A percentile compares a stretch with the other conserved stretches of the same genome.
These are phyloP conservation scores for Otus sunia DNA, from an alignment of 2,113 vertebrate species.

Conservation along the genomic window DNA sequence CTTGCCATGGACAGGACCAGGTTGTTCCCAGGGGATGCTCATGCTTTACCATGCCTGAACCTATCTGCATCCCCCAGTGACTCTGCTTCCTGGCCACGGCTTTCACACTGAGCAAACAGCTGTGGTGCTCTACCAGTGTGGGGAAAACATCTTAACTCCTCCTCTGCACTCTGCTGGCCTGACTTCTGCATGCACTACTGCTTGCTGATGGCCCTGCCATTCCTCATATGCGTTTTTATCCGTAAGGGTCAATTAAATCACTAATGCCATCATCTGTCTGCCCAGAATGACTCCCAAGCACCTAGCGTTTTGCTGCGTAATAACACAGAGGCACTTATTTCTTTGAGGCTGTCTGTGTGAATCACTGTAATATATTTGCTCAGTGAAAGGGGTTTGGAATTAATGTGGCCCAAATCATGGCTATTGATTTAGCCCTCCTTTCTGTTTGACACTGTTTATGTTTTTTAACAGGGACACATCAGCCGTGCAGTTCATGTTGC, in stretches of 20 bases:
- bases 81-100: background rate
- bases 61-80: background rate
- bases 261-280: background rate
- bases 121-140: rapidly evolving
- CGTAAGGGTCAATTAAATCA: background rate
- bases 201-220: background rate
- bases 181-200: background rate
- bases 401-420: background rate
- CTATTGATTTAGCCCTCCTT: background rate
- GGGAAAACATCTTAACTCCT: background rate
- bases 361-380: slow-evolving; percentile 15
- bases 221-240: background rate
- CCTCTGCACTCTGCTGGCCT: background rate
- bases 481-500: rapidly evolving
- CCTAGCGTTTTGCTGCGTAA: background rate
- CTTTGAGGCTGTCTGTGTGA: background rate
- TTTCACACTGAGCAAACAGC: background rate
- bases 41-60: background rate
- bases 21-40: background rate
- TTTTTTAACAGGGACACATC: background rate
- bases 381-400: background rate
- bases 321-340: background rate
- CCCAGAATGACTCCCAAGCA: background rate
- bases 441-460: background rate
- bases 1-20: background rate